Evolutionary conservation across 2,888 invertebrate genomes (phyloP).

Genomic region (Ditylenchus weischeri): DNA sequence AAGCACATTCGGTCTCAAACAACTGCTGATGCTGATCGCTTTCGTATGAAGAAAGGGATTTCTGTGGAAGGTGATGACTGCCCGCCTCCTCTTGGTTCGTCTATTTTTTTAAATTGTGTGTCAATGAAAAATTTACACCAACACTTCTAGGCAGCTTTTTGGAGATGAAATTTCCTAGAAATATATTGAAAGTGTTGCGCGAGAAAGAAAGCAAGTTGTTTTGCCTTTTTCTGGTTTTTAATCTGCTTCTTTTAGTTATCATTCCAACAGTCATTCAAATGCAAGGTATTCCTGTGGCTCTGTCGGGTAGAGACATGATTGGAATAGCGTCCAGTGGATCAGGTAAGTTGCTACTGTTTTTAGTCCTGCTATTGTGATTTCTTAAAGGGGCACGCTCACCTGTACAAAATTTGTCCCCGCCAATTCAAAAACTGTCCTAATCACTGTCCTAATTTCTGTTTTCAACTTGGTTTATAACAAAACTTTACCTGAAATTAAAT

Average conservation of each 20-base stretch:
- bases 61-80: constrained; percentile 88
- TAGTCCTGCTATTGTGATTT: not conserved
- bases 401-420: too few species aligned
- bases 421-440: too few species aligned
- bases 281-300: constrained; percentile 91
- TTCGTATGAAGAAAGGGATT: constrained; percentile 79
- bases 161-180: constrained; percentile 93
- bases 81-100: constrained; percentile 79
- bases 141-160: constrained; percentile 64
- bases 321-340: constrained; percentile 98
- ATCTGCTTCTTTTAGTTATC: constrained; percentile 67
- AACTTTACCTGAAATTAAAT: too few species aligned
- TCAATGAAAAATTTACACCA: constrained; percentile 2
- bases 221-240: constrained; percentile 73
- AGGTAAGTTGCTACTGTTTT: constrained; percentile 63
- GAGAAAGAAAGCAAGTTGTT: constrained; percentile 60
- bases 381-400: too few species aligned
- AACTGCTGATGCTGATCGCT: constrained; percentile 72
- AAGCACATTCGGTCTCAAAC: constrained; percentile 72
- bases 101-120: constrained; percentile 54
- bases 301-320: constrained; percentile 94
- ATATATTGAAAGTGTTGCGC: constrained; percentile 77
- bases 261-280: constrained; percentile 95
- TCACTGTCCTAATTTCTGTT: too few species aligned
- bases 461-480: too few species aligned